Evolutionary conservation across 2,888 invertebrate species (phyloP).

Genomic region (Drosophila colorata): DNA sequence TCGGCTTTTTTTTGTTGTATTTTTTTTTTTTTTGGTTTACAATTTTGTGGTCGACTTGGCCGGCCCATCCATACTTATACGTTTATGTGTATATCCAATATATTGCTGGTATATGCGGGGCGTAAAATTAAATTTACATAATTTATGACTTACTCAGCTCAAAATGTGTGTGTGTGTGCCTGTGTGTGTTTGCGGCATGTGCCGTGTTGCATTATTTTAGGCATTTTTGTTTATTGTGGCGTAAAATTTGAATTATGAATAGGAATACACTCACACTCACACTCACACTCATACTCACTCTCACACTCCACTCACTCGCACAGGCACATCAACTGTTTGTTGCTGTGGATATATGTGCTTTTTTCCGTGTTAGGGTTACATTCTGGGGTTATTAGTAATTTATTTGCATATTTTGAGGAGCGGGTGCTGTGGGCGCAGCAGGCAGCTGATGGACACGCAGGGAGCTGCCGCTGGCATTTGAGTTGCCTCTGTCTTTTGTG

Average conservation of each 20-base stretch:
- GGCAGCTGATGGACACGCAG: conserved; percentile 44
- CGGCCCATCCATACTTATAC: conserved; percentile 17
- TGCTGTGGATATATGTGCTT: conserved; percentile 30
- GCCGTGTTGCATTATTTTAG: conserved; percentile 80
- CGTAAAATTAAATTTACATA: conserved; percentile 80
- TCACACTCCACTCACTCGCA: not conserved
- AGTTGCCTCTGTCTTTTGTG: conserved; percentile 59
- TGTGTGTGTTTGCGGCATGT: conserved; percentile 52
- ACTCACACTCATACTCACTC: conserved; percentile 5
- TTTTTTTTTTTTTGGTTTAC: conserved; percentile 13
- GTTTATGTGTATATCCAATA: conserved; percentile 38
- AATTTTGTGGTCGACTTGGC: conserved; percentile 60
- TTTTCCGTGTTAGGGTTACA: conserved; percentile 73
- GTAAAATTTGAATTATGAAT: conserved; percentile 81
- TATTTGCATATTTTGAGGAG: conserved; percentile 77
- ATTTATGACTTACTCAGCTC: conserved; percentile 81
- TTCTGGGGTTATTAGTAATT: conserved; percentile 79
- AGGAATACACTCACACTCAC: conserved; percentile 57
- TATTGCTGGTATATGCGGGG: conserved; percentile 59
- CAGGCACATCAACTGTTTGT: conserved; percentile 33
- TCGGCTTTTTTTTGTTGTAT: conserved; percentile 11
- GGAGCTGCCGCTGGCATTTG: conserved; percentile 27
- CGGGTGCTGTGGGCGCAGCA: conserved; percentile 51
- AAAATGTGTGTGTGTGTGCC: conserved; percentile 48
- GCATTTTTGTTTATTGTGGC: conserved; percentile 81